Conservation (phyloP, 2,888 invertebrate genomes). For the Lydus trimaculatus region DNA sequence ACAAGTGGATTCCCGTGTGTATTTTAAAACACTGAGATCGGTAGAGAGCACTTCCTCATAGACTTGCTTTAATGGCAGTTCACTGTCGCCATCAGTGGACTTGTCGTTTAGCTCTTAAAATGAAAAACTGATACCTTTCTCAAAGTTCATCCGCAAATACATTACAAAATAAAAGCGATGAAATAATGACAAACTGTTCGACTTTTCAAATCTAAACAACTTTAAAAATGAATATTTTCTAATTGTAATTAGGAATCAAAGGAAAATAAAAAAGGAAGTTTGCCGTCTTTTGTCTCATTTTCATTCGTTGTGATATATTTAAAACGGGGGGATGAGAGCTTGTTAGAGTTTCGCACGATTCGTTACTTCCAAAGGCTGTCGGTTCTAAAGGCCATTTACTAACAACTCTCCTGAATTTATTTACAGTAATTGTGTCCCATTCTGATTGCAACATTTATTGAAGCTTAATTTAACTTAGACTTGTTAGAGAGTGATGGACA, state of each 20-base stretch:
- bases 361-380: constrained; percentile 49
- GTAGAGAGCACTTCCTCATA: constrained; percentile 53
- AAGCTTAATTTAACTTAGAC: constrained; percentile 45
- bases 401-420: constrained; percentile 50
- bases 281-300: not conserved
- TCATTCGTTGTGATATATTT: constrained; percentile 36
- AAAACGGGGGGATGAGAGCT: constrained; percentile 47
- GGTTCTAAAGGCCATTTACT: constrained; percentile 49
- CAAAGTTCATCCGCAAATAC: not conserved
- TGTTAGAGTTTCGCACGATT: constrained; percentile 52
- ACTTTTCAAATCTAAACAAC: not conserved
- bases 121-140: not conserved
- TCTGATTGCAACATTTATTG: constrained; percentile 50
- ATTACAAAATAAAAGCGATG: not conserved
- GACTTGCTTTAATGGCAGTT: constrained; percentile 52
- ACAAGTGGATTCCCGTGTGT: constrained; percentile 51
- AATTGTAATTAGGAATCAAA: not conserved
- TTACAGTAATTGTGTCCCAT: constrained; percentile 50
- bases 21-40: constrained; percentile 54
- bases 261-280: not conserved
- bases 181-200: not conserved
- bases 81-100: constrained; percentile 41
- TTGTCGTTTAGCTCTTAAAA: constrained; percentile 18
- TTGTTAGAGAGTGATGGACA: constrained; percentile 23
- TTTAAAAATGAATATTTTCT: not conserved